Percentiles rank a stretch among this genome's conserved stretches.
Evolutionary conservation across 2,797 vertebrate species (phyloP).

Genomic region (Notolabrus celidotus): DNA sequence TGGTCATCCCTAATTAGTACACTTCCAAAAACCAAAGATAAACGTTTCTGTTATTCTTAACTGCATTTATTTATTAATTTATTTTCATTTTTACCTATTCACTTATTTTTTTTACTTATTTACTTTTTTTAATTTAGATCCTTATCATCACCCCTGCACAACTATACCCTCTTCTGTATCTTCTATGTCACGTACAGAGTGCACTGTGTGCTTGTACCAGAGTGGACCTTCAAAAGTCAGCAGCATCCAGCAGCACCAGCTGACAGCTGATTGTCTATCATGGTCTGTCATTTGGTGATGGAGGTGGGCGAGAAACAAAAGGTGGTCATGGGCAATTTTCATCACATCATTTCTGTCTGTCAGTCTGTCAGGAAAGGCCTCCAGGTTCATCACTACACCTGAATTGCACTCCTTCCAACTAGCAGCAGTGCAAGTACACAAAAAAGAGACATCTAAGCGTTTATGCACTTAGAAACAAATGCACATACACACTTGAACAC

Average conservation of each 20-base stretch:
- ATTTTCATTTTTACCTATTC: too few relatives aligned
- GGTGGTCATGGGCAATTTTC: conserved; percentile 51
- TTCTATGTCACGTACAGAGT: not conserved
- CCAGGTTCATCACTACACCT: conserved; percentile 35
- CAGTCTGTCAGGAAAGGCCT: conserved; percentile 41
- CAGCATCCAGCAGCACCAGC: not conserved
- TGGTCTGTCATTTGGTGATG: conserved; percentile 24
- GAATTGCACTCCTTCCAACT: conserved; percentile 11
- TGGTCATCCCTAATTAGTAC: too few relatives aligned
- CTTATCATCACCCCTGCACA: not conserved
- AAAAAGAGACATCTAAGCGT: not conserved
- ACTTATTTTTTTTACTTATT: not conserved
- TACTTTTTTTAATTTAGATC: too few relatives aligned
- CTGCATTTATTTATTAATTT: too few relatives aligned
- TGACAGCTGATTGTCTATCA: conserved; percentile 49
- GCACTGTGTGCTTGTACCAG: not conserved
- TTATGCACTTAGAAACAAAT: conserved; percentile 8
- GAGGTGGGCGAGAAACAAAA: conserved; percentile 34
- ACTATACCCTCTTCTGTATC: not conserved
- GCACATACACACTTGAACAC: not conserved
- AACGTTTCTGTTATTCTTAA: too few relatives aligned
- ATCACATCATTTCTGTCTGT: conserved; percentile 56
- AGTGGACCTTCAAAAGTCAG: conserved; percentile 12
- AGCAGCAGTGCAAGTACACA: not conserved
- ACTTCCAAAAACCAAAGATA: too few relatives aligned